Conservation (phyloP, 2,113 vertebrate species). For the Puma concolor region DNA sequence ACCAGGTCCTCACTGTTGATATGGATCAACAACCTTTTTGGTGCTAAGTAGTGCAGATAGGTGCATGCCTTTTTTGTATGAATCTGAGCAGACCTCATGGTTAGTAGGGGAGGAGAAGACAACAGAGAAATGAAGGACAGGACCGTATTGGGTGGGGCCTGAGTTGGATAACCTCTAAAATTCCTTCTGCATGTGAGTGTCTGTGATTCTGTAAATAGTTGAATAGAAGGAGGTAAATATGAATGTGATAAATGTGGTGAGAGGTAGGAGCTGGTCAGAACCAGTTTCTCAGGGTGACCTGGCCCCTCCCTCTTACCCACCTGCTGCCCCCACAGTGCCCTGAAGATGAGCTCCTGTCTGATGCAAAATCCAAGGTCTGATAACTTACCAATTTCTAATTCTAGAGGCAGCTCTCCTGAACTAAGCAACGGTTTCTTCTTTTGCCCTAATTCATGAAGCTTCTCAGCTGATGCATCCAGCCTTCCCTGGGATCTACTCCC, state of each 20-base stretch:
- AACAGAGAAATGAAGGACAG: not conserved
- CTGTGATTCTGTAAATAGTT: not conserved
- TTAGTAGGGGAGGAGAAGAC: not conserved
- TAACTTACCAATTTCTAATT: not conserved
- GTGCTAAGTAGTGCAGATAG: not conserved
- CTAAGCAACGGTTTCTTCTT: not conserved
- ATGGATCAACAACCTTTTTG: not conserved
- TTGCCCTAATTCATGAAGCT: not conserved
- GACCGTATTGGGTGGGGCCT: not conserved
- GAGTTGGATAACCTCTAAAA: not conserved
- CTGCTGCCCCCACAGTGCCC: not conserved
- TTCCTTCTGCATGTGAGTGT: not conserved
- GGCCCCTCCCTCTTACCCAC: not conserved
- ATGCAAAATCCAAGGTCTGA: not conserved
- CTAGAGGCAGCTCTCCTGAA: not conserved
- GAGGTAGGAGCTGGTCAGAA: not conserved
- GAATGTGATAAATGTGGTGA: not conserved
- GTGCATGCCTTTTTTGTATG: not conserved
- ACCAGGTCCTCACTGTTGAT: not conserved
- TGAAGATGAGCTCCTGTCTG: not conserved
- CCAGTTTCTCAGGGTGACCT: not conserved
- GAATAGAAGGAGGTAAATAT: not conserved
- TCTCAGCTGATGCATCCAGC: not conserved
- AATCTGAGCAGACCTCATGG: not conserved
- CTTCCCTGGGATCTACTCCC: not conserved